Evolutionary conservation across 2,113 vertebrate genomes (phyloP), one percentile per base, ranked within the genome.

Genomic region (Dicrurus megarhynchus): DNA sequence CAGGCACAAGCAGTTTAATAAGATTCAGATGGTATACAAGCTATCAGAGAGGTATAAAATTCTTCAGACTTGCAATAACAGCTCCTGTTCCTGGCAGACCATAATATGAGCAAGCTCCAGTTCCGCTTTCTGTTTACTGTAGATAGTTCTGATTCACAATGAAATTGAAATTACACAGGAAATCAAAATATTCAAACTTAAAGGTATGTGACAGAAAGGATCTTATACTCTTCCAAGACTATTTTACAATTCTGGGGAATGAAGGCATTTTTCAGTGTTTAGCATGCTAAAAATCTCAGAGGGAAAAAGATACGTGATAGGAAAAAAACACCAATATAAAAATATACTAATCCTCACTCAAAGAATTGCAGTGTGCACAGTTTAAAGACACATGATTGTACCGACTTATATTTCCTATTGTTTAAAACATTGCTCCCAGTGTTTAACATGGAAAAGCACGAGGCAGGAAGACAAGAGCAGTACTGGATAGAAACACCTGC

Each of bases 151-250:
- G 90, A 96, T 97, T 97, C 91, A 94, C 87, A 97, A 96, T 41
- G 1, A 97, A 93, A 97, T 97, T 96, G 96, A 97, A 97, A 97
- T 97, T 97, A 95, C 94, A 97, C 83, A 97, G 95, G 83, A 97
- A 97, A 97, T 96, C 74, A 90, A 98, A 97, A 97, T 96, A 97
- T 77, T 90, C 81, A 87, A 24, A 94, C 65, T 91, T 93, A 95
- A 97, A 98, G 84, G 73, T 85, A 87, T 85, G 80, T 0, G 8
- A 94, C 65, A 91, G 89, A 90, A 55, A 90, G 52, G 75, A 11
- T 90, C n/a, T 95, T 96, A 95, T 81, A 95, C 78, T 47, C 85
- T 93, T 96, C 61, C 42, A 65, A 95, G 65, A 80, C 76, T 89
- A 42, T 87, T 97, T 95, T 84, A 73, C 91, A 91, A 70, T 97